These are phyloP conservation scores for Cyrtodaria siliqua DNA, from an alignment of 2,888 invertebrate species.

Conservation along the genomic window DNA sequence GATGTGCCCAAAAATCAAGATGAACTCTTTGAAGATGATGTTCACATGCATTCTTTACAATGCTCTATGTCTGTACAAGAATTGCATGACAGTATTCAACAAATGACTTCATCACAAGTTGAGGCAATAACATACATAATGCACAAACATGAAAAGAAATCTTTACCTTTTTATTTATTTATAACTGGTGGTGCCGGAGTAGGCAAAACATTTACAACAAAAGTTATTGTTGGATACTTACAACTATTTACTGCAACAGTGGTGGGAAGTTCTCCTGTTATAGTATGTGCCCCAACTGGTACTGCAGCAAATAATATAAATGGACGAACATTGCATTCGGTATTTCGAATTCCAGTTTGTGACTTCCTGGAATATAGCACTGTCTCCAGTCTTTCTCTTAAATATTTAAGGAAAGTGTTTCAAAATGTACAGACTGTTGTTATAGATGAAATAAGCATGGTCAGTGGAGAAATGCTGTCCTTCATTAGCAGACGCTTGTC, in stretches of 20 bases:
- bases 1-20: no score
- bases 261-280: conserved; percentile 25
- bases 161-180: no score
- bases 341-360: conserved; percentile 44
- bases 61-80: no score
- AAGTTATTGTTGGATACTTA: conserved; percentile 30
- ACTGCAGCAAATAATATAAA: conserved; percentile 54
- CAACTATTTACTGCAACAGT: conserved; percentile 13
- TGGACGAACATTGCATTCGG: conserved; percentile 52
- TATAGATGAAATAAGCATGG: conserved; percentile 69
- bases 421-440: conserved; percentile 36
- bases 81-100: no score
- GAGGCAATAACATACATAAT: no score
- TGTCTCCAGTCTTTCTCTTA: conserved; percentile 20
- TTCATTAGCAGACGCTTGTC: conserved; percentile 48
- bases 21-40: no score
- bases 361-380: conserved; percentile 15
- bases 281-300: conserved; percentile 58
- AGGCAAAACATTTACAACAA: no score
- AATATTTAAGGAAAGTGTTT: conserved; percentile 28
- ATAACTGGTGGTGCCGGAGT: no score
- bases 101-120: no score
- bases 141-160: no score
- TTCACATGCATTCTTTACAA: no score
- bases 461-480: conserved; percentile 40